Base-by-base conservation (phyloP, 1,140 invertebrate genomes). In the Bombyx mandarina region DNA sequence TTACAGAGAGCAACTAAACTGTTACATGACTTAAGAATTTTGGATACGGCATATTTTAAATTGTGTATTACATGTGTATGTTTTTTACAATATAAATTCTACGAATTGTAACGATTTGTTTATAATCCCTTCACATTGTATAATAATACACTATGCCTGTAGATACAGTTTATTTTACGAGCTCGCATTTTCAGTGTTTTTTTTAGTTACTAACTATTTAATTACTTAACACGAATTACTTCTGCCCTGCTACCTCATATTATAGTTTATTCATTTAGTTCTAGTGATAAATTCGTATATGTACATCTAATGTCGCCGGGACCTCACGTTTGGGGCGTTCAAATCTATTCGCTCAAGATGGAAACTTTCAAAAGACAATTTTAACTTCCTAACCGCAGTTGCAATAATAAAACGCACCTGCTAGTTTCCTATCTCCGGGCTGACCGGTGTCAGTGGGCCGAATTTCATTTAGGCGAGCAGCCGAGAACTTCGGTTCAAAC, bases 391-490 rank as follows among this genome's bases (percentile, higher is more conserved):
- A 35, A 35, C 26, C 2, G 4, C 26, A 35, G 62, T 74, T 71
- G 63, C 71, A 75, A 71, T 64, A 69, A 76, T 79, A 77, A 72
- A 71, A 56, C 62, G 54, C 69, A 79, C 69, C 66, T 70, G 69
- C 58, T 58, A 49, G 58, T 53, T 43, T 67, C 70, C 59, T 64
- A 65, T 70, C 66, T 73, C 60, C 43, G 54, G 53, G 57, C 52
- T 59, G 66, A 62, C 67, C 62, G 71, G 67, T 73, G 75, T 82
- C 79, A 75, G 75, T 73, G 63, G 73, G 71, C 73, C 71, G 83
- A 86, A 86, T 85, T 86, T 82, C 75, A 84, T 84, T 86, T 84
- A 69, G 70, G 52, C 61, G 58, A 61, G 59, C 58, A 60, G 8
- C 66, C 62, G 61, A 71, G 76, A 80, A 78, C 71, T 81, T 77